phyloP scores from a whole-genome alignment of 2,888 invertebrate species.

The Epirrhoe tristata region DNA sequence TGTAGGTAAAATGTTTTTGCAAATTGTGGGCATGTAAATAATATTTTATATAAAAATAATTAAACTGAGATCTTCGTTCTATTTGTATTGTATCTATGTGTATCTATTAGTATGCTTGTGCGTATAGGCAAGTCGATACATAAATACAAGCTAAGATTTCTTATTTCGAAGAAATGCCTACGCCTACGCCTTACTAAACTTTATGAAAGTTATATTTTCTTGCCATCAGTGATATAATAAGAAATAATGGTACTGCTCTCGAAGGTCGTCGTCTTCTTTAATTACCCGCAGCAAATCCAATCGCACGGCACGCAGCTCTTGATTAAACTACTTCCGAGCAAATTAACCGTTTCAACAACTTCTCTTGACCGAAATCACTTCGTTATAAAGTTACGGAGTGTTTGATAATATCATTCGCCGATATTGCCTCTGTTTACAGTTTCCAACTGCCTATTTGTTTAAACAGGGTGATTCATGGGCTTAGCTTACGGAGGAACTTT shows the following conservation, averaged over 20 bases:
- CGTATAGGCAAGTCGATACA: no score
- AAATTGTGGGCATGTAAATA: no score
- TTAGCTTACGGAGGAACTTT: background rate
- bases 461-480: constrained; percentile 8
- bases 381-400: constrained; percentile 42
- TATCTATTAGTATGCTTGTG: no score
- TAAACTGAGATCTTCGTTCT: no score
- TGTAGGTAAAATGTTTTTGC: no score
- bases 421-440: constrained; percentile 32
- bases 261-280: constrained; percentile 63
- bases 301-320: constrained; percentile 55
- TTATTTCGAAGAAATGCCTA: no score
- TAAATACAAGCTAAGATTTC: no score
- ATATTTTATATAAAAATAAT: no score
- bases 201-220: no score
- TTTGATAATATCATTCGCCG: constrained; percentile 31
- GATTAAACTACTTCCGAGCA: constrained; percentile 70
- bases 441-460: constrained; percentile 18
- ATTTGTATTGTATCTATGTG: no score
- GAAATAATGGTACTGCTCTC: constrained; percentile 20
- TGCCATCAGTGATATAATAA: background rate
- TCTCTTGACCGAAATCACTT: constrained; percentile 51
- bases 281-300: constrained; percentile 62
- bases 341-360: constrained; percentile 54
- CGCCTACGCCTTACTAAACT: no score